Evolutionary conservation across 1,140 invertebrate species (phyloP), one percentile per base, ranked within the genome.

Genomic region (Danaus melanippus): DNA sequence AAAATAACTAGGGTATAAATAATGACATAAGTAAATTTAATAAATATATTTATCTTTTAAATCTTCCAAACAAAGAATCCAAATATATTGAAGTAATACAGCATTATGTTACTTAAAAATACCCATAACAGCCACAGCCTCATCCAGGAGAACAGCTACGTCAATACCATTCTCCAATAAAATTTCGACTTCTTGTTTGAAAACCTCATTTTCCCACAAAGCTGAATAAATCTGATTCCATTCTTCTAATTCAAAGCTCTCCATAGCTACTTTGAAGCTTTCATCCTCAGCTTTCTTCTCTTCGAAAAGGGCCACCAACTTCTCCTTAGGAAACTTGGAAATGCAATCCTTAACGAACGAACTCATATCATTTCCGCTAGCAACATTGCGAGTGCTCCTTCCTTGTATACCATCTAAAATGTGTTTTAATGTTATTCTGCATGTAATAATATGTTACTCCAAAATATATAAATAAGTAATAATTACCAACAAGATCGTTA

Each of bases 51-150:
- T 32, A 32, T 32, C 4, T 32, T 7, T 32, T 32, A 32, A 32
- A 32, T 32, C 21, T 32, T 32, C 21, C 2, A 32, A 32, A 32
- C 21, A 32, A 32, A 32, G 21, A 32, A 32, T 32, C 2, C 21
- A 32, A 32, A 32, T 7, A 32, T 32, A 32, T 32, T 15, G 1
- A 3, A 15, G 15, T 1, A 32, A 7, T 32, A 32, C 7, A 32
- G 7, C 21, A 32, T 32, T 32, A 17, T 50, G 50, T 46, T 42
- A 48, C 48, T 71, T 70, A 63, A 52, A 70, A 65, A 54, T 76
- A 71, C 46, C 82, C 76, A 85, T 73, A 8, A 82, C 50, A 12
- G 82, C 82, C 1, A 70, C 50, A 3, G 80, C 9, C 60, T 85
- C 73, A 10, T 64, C 41, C 0, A 82, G n/a, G 0, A 85, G 15